Conservation (phyloP, 1,140 invertebrate genomes). For the Ips nitidus region DNA sequence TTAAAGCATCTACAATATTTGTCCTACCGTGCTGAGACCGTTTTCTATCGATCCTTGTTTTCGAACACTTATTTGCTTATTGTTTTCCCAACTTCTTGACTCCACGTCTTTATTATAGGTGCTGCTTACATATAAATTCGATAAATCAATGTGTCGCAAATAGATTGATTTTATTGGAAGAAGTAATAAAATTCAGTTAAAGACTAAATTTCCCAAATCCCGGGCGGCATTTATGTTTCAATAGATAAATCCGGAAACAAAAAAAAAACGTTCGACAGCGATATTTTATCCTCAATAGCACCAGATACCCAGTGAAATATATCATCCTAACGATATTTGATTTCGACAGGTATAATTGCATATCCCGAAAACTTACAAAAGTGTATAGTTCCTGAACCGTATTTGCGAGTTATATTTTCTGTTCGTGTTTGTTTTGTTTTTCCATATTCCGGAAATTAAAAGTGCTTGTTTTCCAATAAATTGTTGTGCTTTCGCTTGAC, state of each 20-base stretch:
- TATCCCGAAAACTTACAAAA: conserved; percentile 27
- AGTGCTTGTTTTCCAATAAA: background rate
- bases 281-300: conserved; percentile 28
- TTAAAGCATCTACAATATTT: background rate
- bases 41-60: background rate
- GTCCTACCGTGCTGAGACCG: background rate
- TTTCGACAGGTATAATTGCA: conserved; percentile 35
- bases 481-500: no score
- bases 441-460: conserved; percentile 2
- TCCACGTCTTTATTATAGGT: no score
- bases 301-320: conserved; percentile 19
- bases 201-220: background rate
- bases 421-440: background rate
- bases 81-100: no score
- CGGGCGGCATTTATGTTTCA: conserved; percentile 7
- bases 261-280: conserved; percentile 21
- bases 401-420: conserved; percentile 6
- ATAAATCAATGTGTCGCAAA: no score
- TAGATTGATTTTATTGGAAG: background rate
- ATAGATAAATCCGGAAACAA: conserved; percentile 7
- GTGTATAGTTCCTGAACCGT: conserved; percentile 10
- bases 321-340: conserved; percentile 34
- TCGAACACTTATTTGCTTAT: background rate
- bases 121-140: no score
- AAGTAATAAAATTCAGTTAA: background rate